Evolutionary conservation across 2,888 invertebrate genomes (phyloP), one percentile per base, ranked within the genome.

Genomic region (Ormyrus thymus): DNA sequence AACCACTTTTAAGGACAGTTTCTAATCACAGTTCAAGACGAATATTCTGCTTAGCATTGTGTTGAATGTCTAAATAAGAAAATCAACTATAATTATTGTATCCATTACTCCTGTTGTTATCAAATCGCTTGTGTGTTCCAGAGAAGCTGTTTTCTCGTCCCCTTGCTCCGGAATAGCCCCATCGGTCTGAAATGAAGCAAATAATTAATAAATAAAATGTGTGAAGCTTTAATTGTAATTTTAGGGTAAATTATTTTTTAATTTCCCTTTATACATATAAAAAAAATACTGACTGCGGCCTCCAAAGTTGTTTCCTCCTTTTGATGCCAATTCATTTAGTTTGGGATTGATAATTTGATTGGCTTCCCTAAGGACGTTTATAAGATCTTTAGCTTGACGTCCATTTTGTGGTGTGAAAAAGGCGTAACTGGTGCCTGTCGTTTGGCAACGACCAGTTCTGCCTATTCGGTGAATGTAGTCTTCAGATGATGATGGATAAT

Each of bases 381-480:
- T 94, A 79, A 98, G 93, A 89, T 97, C 97, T 91, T 93, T 95
- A 11, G 97, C 97, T 91, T 97, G 97, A 85, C 95, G 94, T 82
- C 94, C 93, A 90, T 98, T 97, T 84, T 94, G 94, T 61, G 95
- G 95, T 65, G 97, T 97, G 91, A 98, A 97, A 92, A 98, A 97
- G 78, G 98, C 97, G 90, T 97, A 98, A 61, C 98, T 97, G 81
- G 97, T 97, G 84, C 97, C 97, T 85, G 95, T 96, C 84, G 95
- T 93, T 89, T 95, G 94, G 61, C 95, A 95, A 72, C 98, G 93
- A 72, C 97, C 98, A 59, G 98, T 98, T 86, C 98, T 94, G 78
- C 98, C 98, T 90, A 98, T 98, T 82, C 98, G 94, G 91, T 98
- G 98, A 87, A 98, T 97, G 90, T 98, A 98, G 91, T 98, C 97